A percentile compares a stretch with the other conserved stretches of the same genome.
phyloP scores from a whole-genome alignment of 2,797 vertebrate genomes.

The Anguilla megastoma region DNA sequence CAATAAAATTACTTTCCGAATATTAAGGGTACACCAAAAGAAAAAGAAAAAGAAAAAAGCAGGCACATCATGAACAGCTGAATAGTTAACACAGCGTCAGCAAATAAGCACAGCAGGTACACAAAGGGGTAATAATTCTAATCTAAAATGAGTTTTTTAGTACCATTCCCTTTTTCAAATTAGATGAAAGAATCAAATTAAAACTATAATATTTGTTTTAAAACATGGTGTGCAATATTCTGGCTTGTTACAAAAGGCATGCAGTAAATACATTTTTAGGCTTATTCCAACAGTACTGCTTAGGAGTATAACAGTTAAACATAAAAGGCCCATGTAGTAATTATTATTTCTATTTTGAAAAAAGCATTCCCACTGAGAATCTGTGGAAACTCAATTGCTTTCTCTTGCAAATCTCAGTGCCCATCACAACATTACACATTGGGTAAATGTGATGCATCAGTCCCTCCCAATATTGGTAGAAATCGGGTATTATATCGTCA shows the following conservation, averaged over 20 bases:
- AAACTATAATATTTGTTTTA: slow-evolving; percentile 48
- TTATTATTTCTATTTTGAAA: slow-evolving; percentile 37
- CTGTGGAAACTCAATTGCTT: neutral
- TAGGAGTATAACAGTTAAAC: slow-evolving; percentile 41
- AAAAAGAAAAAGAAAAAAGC: neutral
- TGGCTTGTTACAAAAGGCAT: slow-evolving; percentile 39
- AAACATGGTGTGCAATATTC: slow-evolving; percentile 53
- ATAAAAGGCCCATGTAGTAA: slow-evolving; percentile 51
- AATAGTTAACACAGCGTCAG: slow-evolving; percentile 41
- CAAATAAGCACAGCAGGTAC: slow-evolving; percentile 38
- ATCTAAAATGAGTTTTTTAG: slow-evolving; percentile 24
- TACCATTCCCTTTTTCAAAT: slow-evolving; percentile 26
- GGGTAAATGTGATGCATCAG: neutral
- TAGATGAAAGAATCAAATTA: slow-evolving; percentile 28
- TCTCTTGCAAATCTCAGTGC: neutral
- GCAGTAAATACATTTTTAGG: slow-evolving; percentile 40
- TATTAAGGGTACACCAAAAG: slow-evolving; percentile 38
- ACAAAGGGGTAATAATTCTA: slow-evolving; percentile 29
- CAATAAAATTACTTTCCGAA: slow-evolving; percentile 44
- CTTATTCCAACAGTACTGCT: slow-evolving; percentile 29
- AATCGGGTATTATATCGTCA: neutral
- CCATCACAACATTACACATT: neutral
- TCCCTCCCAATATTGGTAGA: neutral
- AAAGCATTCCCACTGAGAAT: slow-evolving; percentile 1
- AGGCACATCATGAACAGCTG: slow-evolving; percentile 34